phyloP scores from a whole-genome alignment of 1,140 invertebrate genomes.

The Triops longicaudatus region DNA sequence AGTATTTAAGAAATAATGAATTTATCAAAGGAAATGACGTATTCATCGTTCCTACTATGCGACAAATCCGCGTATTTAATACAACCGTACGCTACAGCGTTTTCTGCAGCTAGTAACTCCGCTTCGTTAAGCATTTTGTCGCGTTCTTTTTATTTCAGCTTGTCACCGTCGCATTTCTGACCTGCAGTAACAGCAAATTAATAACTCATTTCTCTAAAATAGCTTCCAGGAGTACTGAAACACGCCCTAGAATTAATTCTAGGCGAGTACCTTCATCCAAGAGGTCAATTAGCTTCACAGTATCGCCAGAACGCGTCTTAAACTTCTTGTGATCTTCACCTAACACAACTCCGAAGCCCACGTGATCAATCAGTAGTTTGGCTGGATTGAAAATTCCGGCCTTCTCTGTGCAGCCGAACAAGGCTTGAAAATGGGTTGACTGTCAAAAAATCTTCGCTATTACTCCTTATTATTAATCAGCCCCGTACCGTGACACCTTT shows the following conservation, averaged over 20 bases:
- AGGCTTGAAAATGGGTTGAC: constrained; percentile 69
- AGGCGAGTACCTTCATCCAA: constrained; percentile 91
- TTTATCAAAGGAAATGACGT: constrained; percentile 97
- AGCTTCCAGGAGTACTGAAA: no score
- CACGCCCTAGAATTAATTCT: no score
- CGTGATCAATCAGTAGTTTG: constrained; percentile 70
- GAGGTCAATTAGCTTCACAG: constrained; percentile 77
- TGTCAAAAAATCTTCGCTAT: constrained; percentile 34
- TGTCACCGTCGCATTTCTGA: constrained; percentile 68
- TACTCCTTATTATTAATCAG: neutral
- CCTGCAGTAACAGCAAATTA: no score
- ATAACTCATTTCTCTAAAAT: no score
- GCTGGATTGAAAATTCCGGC: constrained; percentile 58
- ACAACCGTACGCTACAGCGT: constrained; percentile 93
- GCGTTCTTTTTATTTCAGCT: constrained; percentile 81
- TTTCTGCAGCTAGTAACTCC: constrained; percentile 74
- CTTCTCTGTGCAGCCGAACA: constrained; percentile 60
- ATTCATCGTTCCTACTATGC: constrained; percentile 88
- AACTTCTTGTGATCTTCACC: constrained; percentile 99
- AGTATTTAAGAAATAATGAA: constrained; percentile 37
- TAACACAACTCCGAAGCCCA: constrained; percentile 92
- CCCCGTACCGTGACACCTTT: no score
- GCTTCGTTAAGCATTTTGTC: constrained; percentile 74
- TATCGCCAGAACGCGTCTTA: constrained; percentile 96
- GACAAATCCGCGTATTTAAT: constrained; percentile 97